Base-by-base conservation (phyloP, 2,113 vertebrate species). In the Oncorhynchus nerka region DNA sequence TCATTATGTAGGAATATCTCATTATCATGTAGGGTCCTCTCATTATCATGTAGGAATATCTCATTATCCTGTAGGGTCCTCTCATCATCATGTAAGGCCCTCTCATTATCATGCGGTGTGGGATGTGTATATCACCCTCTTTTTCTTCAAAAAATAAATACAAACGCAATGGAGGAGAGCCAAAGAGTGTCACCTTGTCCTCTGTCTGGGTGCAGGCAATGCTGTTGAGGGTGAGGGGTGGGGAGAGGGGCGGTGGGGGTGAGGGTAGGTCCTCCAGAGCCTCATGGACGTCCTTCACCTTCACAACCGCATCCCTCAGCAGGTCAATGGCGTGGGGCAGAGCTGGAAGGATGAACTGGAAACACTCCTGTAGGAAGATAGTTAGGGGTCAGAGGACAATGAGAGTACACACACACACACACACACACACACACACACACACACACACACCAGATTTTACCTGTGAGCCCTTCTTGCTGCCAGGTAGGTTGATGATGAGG, bases 401-500 rank as follows among this genome's bases (percentile, higher is more conserved):
- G 16, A 16, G 15, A 55, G 51, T 55, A 83, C 66, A 20, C 45
- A 70, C 45, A 15, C 20, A 70, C 32, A 11, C 24, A 24, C 24
- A 24, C 24, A 24, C 24, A 62, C 68, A 30, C 49, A 32, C 32
- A 83, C 66, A 19, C 45, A 24, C 24, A 24, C 24, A 26, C 24
- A 62, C 68, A 30, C 49, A 34, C 32, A 83, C 66, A 20, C 45
- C 20, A 15, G 51, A 22, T 32, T 90, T 88, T 94, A 99, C 98
- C 97, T 99, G 97, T 93, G 98, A 99, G 79, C 98, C 98, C 93
- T 99, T 99, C 94, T 99, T 99, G 95, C 97, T 99, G 89, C 98
- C 98, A 88, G 98, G 98, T 80, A 99, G 94, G 92, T 99, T 99
- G 92, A 99, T 99, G 93, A 99, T 98, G 86, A 99, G 95, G 86